A percentile compares a stretch with the other conserved stretches of the same genome.
Evolutionary conservation across 2,888 invertebrate species (phyloP).

Genomic region (Netelia inedita): DNA sequence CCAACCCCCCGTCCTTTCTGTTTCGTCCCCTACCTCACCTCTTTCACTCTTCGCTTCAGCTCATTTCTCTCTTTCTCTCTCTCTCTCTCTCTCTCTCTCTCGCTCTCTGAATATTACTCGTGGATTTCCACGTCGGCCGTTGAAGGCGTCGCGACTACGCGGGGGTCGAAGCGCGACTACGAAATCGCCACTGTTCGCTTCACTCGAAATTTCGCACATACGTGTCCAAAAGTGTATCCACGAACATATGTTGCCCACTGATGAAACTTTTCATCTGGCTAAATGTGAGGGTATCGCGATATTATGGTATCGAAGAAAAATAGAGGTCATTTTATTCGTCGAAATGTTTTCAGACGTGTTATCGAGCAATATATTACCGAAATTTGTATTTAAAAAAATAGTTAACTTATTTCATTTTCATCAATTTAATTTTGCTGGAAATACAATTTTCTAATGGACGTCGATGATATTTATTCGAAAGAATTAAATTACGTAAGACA

Average conservation of each 20-base stretch:
- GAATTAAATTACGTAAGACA: too few relatives aligned
- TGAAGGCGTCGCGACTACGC: slow-evolving; percentile 73
- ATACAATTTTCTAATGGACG: too few relatives aligned
- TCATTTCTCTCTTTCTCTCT: slow-evolving; percentile 41
- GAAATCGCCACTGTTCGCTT: slow-evolving; percentile 69
- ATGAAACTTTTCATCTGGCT: background rate
- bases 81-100: slow-evolving; percentile 23
- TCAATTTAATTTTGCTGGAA: too few relatives aligned
- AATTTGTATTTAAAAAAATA: too few relatives aligned
- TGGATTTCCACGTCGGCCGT: slow-evolving; percentile 80
- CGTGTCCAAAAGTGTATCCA: background rate
- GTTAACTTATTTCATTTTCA: too few relatives aligned
- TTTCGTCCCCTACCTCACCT: slow-evolving; percentile 5
- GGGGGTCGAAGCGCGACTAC: slow-evolving; percentile 65
- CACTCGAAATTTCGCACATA: background rate
- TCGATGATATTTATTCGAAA: too few relatives aligned
- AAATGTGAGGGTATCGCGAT: background rate
- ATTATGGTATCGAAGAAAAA: background rate
- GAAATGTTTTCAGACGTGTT: background rate
- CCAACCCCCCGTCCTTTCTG: slow-evolving; percentile 27
- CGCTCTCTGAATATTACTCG: slow-evolving; percentile 66
- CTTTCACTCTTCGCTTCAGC: slow-evolving; percentile 33
- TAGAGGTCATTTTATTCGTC: background rate
- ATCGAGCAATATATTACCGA: background rate
- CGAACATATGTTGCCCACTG: background rate